These are phyloP conservation scores for Peromyscus maniculatus DNA, from an alignment of 2,113 vertebrate genomes.

Conservation along the genomic window DNA sequence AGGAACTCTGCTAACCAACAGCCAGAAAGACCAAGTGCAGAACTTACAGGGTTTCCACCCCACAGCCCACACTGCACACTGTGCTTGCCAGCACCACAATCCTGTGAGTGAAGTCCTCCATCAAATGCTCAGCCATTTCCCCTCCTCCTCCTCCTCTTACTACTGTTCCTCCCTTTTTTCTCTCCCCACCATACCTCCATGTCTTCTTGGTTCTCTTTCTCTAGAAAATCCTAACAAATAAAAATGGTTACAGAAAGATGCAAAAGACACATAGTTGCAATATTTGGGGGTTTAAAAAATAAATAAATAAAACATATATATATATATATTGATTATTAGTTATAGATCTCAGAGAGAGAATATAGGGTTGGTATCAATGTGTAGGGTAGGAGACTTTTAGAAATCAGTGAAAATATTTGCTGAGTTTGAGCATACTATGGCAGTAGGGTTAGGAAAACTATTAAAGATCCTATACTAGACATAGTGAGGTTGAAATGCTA, in stretches of 20 bases:
- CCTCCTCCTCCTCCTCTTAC: not conserved
- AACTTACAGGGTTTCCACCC: fast-evolving
- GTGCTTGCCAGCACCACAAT: fast-evolving
- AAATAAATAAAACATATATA: not conserved
- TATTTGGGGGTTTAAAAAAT: not conserved
- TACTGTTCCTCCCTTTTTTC: not conserved
- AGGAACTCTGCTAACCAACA: not conserved
- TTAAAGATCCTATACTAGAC: not conserved
- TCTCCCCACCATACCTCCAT: not conserved
- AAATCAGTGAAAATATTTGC: not conserved
- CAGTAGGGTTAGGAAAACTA: not conserved
- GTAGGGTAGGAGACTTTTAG: not conserved
- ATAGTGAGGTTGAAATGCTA: not conserved
- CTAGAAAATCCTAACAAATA: not conserved
- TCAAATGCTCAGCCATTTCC: not conserved
- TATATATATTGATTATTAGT: not conserved
- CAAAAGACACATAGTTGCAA: not conserved
- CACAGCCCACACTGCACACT: not conserved
- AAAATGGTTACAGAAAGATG: not conserved
- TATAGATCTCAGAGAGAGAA: not conserved
- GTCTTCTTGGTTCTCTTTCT: not conserved
- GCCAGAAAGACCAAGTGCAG: too few relatives aligned
- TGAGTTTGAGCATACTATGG: not conserved
- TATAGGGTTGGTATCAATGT: not conserved
- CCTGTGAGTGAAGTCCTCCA: not conserved